Evolutionary conservation across 1,140 invertebrate genomes (phyloP).

Genomic region (Sitobion miscanthi): DNA sequence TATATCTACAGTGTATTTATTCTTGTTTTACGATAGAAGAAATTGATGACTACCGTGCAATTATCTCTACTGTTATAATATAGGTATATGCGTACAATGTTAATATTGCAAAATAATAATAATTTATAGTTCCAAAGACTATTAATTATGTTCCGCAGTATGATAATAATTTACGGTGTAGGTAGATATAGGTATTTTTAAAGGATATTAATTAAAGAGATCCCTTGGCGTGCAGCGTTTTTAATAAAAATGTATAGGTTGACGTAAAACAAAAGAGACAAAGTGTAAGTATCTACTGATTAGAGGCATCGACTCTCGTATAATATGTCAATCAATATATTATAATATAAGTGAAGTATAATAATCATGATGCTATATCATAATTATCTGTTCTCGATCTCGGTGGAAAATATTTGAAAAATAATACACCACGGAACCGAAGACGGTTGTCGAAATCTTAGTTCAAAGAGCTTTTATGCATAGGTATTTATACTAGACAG

Average conservation of each 20-base stretch:
- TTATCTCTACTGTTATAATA: slow-evolving; percentile 17
- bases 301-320: neutral
- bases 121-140: neutral
- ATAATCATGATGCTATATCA: neutral
- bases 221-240: neutral
- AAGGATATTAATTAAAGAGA: neutral
- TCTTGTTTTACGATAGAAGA: neutral
- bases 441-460: neutral
- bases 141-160: neutral
- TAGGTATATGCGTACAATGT: neutral
- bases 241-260: slow-evolving; percentile 1
- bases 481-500: neutral
- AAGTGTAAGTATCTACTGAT: neutral
- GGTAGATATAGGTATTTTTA: neutral
- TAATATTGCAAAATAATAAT: slow-evolving; percentile 29
- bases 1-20: neutral
- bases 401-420: neutral
- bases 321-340: neutral
- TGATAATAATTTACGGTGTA: neutral
- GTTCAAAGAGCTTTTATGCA: neutral
- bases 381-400: neutral
- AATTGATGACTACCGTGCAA: slow-evolving; percentile 24
- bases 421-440: neutral
- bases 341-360: neutral
- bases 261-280: neutral